These are phyloP conservation scores for Darevskia mixta DNA, from an alignment of 2,797 vertebrate species.

Conservation along the genomic window DNA sequence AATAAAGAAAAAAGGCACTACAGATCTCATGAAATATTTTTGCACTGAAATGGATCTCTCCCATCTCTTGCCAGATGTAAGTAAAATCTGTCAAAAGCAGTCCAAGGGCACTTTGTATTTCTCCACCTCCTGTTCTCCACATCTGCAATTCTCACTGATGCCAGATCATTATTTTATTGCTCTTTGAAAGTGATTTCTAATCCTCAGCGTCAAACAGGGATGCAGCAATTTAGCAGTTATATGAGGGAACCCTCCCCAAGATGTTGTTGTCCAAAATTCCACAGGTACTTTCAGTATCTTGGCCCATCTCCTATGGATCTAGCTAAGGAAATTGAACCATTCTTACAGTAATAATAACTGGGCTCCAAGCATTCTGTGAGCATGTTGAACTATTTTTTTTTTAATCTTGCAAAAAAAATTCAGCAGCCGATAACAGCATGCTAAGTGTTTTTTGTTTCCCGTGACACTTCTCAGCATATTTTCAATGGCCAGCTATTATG, in stretches of 20 bases:
- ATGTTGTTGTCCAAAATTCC: not conserved
- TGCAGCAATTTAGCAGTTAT: not conserved
- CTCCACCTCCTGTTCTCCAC: not conserved
- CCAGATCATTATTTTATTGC: not conserved
- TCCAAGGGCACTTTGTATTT: not conserved
- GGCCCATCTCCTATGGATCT: not conserved
- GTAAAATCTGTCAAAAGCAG: not conserved
- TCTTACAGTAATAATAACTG: not conserved
- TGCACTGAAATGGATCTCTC: not conserved
- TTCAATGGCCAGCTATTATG: slow-evolving; percentile 33
- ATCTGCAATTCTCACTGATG: not conserved
- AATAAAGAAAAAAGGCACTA: too few species aligned
- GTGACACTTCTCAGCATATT: slow-evolving; percentile 20
- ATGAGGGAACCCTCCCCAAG: not conserved
- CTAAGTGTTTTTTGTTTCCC: not conserved
- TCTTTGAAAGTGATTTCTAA: slow-evolving; percentile 3
- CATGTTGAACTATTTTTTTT: not conserved
- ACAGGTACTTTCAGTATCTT: not conserved
- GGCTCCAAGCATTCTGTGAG: not conserved
- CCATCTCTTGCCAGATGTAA: not conserved
- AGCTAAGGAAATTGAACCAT: not conserved
- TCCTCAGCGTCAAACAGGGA: not conserved
- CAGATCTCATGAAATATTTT: not conserved
- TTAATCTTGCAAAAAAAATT: not conserved
- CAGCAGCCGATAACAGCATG: not conserved